Conservation (phyloP, 2,888 invertebrate species). For the Drosophila gaucha region DNA sequence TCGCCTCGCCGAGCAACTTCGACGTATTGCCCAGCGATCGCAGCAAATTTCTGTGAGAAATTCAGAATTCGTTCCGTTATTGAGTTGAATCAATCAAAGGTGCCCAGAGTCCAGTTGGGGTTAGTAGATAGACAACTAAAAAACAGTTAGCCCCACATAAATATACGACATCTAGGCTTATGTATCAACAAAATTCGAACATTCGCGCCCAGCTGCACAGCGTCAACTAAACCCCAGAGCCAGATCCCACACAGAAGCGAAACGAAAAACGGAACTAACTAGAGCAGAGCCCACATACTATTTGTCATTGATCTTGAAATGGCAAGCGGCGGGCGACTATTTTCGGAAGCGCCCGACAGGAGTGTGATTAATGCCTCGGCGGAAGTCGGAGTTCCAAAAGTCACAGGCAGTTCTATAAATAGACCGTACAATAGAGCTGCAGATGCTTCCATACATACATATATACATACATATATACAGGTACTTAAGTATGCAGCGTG, state of each 20-base stretch:
- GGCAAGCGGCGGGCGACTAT: conserved; percentile 24
- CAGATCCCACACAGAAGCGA: not conserved
- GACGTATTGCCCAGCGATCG: conserved; percentile 84
- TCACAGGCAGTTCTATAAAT: conserved; percentile 33
- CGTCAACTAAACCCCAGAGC: conserved; percentile 27
- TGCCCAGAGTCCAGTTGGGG: conserved; percentile 1
- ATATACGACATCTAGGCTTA: not conserved
- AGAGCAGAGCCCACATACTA: not conserved
- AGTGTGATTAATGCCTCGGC: conserved; percentile 46
- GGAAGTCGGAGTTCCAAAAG: conserved; percentile 34
- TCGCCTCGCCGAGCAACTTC: conserved; percentile 83
- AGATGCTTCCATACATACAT: not conserved
- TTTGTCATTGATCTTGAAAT: conserved; percentile 52
- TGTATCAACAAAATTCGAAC: not conserved
- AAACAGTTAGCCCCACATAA: conserved; percentile 17
- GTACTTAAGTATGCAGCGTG: not conserved
- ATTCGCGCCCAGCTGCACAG: conserved; percentile 6
- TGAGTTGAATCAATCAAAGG: not conserved
- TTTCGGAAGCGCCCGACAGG: conserved; percentile 21
- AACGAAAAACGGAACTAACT: conserved; percentile 16
- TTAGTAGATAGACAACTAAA: conserved; percentile 28
- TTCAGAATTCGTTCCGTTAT: conserved; percentile 13
- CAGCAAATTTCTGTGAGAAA: conserved; percentile 77
- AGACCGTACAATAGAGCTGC: conserved; percentile 17
- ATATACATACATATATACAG: not conserved